Evolutionary conservation across 2,113 vertebrate genomes (phyloP).

Genomic region (Ondatra zibethicus): DNA sequence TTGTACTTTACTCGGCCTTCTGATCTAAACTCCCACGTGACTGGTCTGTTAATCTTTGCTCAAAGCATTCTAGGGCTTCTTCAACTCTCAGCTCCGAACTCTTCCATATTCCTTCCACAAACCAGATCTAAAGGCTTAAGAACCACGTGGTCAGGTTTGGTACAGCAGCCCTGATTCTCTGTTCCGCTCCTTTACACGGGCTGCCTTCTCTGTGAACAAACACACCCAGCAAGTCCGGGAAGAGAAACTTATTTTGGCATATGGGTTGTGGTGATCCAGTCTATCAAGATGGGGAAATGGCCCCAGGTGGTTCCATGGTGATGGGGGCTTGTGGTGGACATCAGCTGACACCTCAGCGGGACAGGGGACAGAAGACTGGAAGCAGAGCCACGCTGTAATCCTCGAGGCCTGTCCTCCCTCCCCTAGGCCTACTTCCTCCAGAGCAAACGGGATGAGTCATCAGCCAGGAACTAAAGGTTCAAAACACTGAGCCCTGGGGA

Average conservation of each 20-base stretch:
- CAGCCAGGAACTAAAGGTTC: background rate
- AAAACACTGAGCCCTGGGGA: background rate
- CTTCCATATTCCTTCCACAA: background rate
- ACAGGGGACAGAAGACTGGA: background rate
- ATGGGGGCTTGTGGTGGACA: background rate
- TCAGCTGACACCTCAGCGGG: background rate
- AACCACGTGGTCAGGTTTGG: too few relatives aligned
- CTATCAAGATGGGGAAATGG: too few relatives aligned
- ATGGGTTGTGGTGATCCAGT: background rate
- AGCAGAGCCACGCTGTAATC: background rate
- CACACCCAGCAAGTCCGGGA: background rate
- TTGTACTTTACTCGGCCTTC: background rate
- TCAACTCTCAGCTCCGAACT: background rate
- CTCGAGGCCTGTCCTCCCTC: background rate
- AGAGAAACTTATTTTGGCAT: background rate
- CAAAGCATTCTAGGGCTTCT: background rate
- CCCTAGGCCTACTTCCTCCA: background rate
- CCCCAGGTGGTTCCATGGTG: background rate
- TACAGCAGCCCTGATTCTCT: too few relatives aligned
- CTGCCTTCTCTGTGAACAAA: background rate
- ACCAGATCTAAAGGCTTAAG: background rate
- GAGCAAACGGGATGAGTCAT: background rate
- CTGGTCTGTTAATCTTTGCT: background rate
- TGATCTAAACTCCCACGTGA: background rate
- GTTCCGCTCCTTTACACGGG: background rate